Base-by-base conservation (phyloP, 2,113 vertebrate species). In the Nothobranchius furzeri region DNA sequence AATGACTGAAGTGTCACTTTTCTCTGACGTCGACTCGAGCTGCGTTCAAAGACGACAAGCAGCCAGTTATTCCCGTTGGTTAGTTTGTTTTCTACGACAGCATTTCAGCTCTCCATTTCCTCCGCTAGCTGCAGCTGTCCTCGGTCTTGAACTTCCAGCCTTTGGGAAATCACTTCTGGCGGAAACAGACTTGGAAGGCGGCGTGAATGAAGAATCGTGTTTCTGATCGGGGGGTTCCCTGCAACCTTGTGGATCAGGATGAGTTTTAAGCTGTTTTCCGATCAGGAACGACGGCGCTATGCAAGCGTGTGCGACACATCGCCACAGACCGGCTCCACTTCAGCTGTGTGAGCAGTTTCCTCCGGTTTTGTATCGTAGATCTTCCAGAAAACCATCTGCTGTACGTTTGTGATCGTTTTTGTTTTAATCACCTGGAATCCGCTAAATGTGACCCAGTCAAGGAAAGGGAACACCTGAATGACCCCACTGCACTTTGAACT, bases 401-500 rank as follows among this genome's bases (percentile, higher is more conserved):
- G 81, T 84, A 75, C 40, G 60, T 71, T 75, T 79, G 64, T 68
- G 64, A 64, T 52, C 64, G 47, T 50, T 69, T 73, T 73, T 42
- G 59, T 63, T 76, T 55, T 57, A 45, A 42, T 51, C 64, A 50
- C 52, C 71, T 70, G 68, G 70, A 76, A 71, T 73, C 61, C 65
- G 64, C 55, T 61, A 66, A 51, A 72, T 64, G 59, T 30, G 60
- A 71, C 67, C 53, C 81, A 77, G 86, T 86, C 75, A 36, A 60
- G 67, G 42, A 50, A 75, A 37, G 2, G 53, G 78, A 79, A 86
- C 81, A 88, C 89, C 83, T 87, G 87, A 92, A 87, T 68, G 79
- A 80, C 80, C 77, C 36, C 37, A 81, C 85, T 87, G 91, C 91
- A 92, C 90, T 91, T 90, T 90, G 79, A 87, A 81, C 70, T 13